phyloP scores from a whole-genome alignment of 2,113 vertebrate genomes.

The Podocnemis expansa region DNA sequence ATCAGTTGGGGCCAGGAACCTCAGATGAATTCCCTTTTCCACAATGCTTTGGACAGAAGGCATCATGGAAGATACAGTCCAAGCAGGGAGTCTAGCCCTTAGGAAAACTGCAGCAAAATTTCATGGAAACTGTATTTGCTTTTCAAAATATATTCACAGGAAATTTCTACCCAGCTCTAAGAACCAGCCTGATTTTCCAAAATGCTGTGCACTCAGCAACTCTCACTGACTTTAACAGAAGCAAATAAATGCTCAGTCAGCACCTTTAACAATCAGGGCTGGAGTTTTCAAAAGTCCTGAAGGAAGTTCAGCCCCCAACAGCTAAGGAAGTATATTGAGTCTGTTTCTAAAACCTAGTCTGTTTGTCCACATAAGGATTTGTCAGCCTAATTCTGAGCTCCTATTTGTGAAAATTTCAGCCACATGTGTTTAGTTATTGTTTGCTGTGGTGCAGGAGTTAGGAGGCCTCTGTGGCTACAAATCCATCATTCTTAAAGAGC shows the following conservation, averaged over 20 bases:
- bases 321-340: background rate
- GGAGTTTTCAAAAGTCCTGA: background rate
- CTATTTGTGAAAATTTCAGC: background rate
- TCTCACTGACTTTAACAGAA: background rate
- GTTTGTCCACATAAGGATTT: rapidly evolving
- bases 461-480: background rate
- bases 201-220: background rate
- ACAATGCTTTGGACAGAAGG: background rate
- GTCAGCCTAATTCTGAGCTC: background rate
- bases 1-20: background rate
- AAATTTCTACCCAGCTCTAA: background rate
- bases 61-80: background rate
- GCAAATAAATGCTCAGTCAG: background rate
- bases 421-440: background rate
- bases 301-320: rapidly evolving
- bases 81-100: background rate
- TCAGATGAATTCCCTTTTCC: background rate
- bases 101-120: background rate
- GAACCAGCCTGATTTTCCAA: background rate
- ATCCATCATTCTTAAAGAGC: background rate
- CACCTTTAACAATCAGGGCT: background rate
- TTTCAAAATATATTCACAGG: background rate
- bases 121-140: background rate
- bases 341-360: background rate
- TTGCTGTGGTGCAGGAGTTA: background rate